Conservation (phyloP, 2,797 vertebrate genomes). For the Octomys mimax region DNA sequence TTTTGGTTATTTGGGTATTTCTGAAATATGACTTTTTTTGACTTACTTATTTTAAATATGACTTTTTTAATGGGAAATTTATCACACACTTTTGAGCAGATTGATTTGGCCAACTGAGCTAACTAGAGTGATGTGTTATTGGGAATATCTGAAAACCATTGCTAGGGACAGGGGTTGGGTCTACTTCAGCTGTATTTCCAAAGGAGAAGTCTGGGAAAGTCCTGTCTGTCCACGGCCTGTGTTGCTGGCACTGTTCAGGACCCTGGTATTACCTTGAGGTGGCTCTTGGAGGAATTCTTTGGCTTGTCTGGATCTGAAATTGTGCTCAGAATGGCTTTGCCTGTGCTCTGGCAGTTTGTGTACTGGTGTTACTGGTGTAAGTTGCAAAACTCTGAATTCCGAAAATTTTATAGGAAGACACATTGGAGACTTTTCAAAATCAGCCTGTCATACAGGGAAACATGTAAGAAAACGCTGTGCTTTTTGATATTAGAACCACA, state of each 20-base stretch:
- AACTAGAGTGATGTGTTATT: background rate
- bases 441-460: background rate
- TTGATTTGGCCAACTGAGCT: background rate
- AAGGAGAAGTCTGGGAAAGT: background rate
- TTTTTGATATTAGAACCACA: conserved; percentile 42
- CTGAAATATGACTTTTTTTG: conserved; percentile 5
- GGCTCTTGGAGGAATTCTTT: background rate
- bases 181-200: background rate
- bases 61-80: background rate
- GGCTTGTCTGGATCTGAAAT: background rate
- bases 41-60: too few relatives aligned
- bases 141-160: background rate
- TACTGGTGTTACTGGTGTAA: conserved; percentile 9
- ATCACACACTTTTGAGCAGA: background rate
- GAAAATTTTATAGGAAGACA: conserved; percentile 31
- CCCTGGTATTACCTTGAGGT: background rate
- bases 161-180: background rate
- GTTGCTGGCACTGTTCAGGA: background rate
- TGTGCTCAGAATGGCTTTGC: background rate
- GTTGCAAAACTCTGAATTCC: conserved; percentile 43
- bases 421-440: conserved; percentile 29
- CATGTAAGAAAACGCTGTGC: background rate
- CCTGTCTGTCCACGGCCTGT: background rate
- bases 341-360: background rate
- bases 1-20: conserved; percentile 27